phyloP scores from a whole-genome alignment of 2,888 invertebrate species.

The Venustoraphidia nigricollis region DNA sequence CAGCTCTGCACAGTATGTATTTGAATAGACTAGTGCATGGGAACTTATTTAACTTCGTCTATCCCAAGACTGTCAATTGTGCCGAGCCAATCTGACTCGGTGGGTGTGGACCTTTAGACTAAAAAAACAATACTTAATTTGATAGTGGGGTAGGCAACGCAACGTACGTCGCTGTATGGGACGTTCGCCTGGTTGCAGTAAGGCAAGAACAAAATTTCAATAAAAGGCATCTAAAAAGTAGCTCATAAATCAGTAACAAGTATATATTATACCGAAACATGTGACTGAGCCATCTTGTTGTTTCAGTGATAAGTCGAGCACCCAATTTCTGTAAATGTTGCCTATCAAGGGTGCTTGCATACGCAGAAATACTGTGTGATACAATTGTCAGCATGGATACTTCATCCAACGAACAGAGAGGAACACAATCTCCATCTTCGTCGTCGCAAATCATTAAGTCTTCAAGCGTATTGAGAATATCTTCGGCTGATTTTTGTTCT shows the following conservation, averaged over 20 bases:
- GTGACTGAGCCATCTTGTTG: constrained; percentile 74
- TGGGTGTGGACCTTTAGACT: too few species aligned
- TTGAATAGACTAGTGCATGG: too few species aligned
- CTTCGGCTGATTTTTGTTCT: constrained; percentile 30
- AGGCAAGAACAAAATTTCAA: too few species aligned
- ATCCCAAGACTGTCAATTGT: too few species aligned
- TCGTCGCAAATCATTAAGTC: constrained; percentile 43
- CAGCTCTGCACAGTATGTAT: too few species aligned
- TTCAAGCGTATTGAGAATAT: constrained; percentile 42
- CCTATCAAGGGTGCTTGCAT: constrained; percentile 69
- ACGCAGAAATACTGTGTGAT: constrained; percentile 78
- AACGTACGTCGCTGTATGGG: too few species aligned
- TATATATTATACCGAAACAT: constrained; percentile 51
- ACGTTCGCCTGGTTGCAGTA: too few species aligned
- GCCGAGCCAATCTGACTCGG: too few species aligned
- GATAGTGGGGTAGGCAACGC: too few species aligned
- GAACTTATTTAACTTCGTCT: too few species aligned
- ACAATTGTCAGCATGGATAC: constrained; percentile 52
- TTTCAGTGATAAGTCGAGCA: constrained; percentile 68
- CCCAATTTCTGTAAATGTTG: constrained; percentile 65
- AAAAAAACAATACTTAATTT: too few species aligned
- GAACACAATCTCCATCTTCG: constrained; percentile 41
- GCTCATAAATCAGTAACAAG: not conserved
- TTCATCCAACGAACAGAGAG: constrained; percentile 44
- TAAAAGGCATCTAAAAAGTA: too few species aligned